A percentile compares a stretch with the other conserved stretches of the same genome.
Conservation (phyloP, 2,888 invertebrate genomes). For the Caenorhabditis macrosperma region DNA sequence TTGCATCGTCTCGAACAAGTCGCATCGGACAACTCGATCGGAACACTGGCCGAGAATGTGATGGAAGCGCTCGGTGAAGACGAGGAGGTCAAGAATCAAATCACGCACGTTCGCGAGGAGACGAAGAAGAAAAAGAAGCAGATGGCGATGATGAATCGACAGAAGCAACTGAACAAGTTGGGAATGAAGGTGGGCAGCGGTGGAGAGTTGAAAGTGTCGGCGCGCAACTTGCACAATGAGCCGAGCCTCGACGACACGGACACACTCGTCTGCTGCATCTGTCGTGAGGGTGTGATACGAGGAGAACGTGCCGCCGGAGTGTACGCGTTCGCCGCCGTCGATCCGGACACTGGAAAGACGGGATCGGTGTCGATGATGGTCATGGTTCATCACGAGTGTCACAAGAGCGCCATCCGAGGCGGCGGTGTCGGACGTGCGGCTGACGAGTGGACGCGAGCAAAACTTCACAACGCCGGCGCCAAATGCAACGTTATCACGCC, state of each 20-base stretch:
- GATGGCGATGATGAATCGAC: slow-evolving; percentile 96
- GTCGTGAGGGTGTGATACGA: slow-evolving; percentile 60
- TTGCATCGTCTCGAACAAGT: slow-evolving; percentile 94
- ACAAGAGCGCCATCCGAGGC: slow-evolving; percentile 90
- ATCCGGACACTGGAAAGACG: slow-evolving; percentile 85
- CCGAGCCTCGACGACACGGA: slow-evolving; percentile 64
- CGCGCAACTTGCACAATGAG: slow-evolving; percentile 65
- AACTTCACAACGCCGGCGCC: slow-evolving; percentile 97
- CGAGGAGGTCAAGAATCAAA: slow-evolving; percentile 83
- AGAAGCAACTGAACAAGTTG: slow-evolving; percentile 93
- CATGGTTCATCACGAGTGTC: slow-evolving; percentile 97
- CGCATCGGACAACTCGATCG: slow-evolving; percentile 68
- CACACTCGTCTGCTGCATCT: slow-evolving; percentile 66
- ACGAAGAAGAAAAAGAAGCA: slow-evolving; percentile 97
- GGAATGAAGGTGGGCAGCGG: slow-evolving; percentile 84
- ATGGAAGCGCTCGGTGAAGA: slow-evolving; percentile 84
- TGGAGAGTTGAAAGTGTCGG: slow-evolving; percentile 69
- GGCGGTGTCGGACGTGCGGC: slow-evolving; percentile 56
- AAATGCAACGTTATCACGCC: slow-evolving; percentile 96
- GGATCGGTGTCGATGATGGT: slow-evolving; percentile 88
- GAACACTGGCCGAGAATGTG: slow-evolving; percentile 94
- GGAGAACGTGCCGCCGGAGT: slow-evolving; percentile 57
- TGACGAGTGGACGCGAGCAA: slow-evolving; percentile 85
- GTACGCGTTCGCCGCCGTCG: slow-evolving; percentile 58
- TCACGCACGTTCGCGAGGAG: slow-evolving; percentile 93